Evolutionary conservation across 1,140 invertebrate species (phyloP), one percentile per base, ranked within the genome.

Genomic region (Vanessa atalanta): DNA sequence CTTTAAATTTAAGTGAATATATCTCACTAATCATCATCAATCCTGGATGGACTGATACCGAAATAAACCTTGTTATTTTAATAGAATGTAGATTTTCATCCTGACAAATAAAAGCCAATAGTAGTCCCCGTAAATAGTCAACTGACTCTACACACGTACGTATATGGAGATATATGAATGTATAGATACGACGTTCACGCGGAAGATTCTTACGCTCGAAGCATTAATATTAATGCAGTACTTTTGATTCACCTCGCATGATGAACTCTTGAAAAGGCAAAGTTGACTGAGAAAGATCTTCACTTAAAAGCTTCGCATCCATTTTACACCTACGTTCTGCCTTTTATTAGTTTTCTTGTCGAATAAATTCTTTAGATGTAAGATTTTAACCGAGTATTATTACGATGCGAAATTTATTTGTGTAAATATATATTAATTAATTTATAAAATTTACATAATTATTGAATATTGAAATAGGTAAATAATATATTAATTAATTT

Each of bases 201-300:
- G 57, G 31, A 51, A 15, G n/a, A 61, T 37, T 61, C 53, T 23
- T 23, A 23, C 53, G 11, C 16, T 53, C 53, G 2, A n/a, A 23
- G 53, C 53, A 20, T 57, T 23, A 57, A 57, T 57, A 57, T 57
- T 57, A 57, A 57, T 61, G 23, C 15, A 61, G 57, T 37, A 37
- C 23, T 61, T 14, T 37, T 23, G 57, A 61, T 61, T 61, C 15
- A 61, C 12, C 9, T 61, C 26, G 48, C n/a, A 51, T 37, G 26
- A 61, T 37, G 57, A 61, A 31, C 26, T 11, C 26, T 61, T 31
- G 26, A 61, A 37, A 31, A 57, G 16, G 37, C 48, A n/a, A 51
- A 51, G 48, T 51, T 37, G 23, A 31, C 57, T 61, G 57, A 31
- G 26, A 37, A 31, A 37, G 57, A 61, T 31, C 57, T 61, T 6